Conservation (phyloP, 2,888 invertebrate species). For the Taphrorychus bicolor region DNA sequence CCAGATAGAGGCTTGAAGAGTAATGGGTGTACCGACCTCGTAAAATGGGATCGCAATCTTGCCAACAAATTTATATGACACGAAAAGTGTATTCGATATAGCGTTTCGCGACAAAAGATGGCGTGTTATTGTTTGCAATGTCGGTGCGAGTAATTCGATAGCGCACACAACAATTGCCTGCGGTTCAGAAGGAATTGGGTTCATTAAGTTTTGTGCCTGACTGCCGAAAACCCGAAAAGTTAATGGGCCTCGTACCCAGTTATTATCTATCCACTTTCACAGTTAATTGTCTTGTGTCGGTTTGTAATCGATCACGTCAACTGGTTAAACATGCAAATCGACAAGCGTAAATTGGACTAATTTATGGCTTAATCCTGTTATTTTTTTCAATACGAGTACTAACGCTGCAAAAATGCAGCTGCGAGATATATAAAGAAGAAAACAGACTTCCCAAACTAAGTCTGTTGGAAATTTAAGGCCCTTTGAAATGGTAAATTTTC, state of each 20-base stretch:
- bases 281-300: not conserved
- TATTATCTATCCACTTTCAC: not conserved
- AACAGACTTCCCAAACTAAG: slow-evolving; percentile 21
- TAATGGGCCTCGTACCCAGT: not conserved
- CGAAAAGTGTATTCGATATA: slow-evolving; percentile 7
- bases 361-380: not conserved
- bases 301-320: not conserved
- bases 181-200: not conserved
- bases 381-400: not conserved
- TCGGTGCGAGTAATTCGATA: not conserved
- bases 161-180: not conserved
- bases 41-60: slow-evolving; percentile 19
- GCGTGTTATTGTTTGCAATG: slow-evolving; percentile 3
- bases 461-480: slow-evolving; percentile 28
- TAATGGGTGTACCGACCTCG: slow-evolving; percentile 21
- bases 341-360: not conserved
- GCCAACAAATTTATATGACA: slow-evolving; percentile 25
- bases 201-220: not conserved
- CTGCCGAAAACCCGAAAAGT: not conserved
- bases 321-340: not conserved
- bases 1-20: slow-evolving; percentile 10
- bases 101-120: slow-evolving; percentile 9
- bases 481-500: slow-evolving; percentile 36
- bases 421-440: slow-evolving; percentile 1
- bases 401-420: too few relatives aligned